Conservation (phyloP, 2,888 invertebrate genomes). For the Diarsia rubi region DNA sequence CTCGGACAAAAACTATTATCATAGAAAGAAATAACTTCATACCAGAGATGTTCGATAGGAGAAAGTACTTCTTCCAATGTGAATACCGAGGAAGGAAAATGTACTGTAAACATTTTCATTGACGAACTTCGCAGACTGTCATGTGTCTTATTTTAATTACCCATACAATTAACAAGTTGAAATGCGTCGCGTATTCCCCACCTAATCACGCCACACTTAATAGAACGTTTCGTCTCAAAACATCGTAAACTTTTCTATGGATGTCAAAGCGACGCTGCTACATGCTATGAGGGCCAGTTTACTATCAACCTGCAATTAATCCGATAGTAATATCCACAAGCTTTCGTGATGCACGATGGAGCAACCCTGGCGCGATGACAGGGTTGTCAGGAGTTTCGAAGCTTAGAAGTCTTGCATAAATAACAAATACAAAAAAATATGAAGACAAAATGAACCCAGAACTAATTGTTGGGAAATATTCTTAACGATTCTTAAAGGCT, state of each 20-base stretch:
- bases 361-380: not conserved
- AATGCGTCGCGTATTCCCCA: conserved; percentile 18
- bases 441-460: not conserved
- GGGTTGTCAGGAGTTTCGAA: conserved; percentile 4
- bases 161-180: conserved; percentile 14
- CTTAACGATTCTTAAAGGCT: not conserved
- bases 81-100: not conserved
- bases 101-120: not conserved
- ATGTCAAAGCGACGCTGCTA: conserved; percentile 30
- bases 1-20: conserved; percentile 35
- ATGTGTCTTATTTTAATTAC: conserved; percentile 2
- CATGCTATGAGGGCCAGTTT: conserved; percentile 21
- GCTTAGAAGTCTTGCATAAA: not conserved
- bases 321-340: conserved; percentile 49
- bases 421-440: not conserved
- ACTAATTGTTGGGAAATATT: not conserved
- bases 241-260: conserved; percentile 45
- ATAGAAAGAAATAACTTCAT: conserved; percentile 24
- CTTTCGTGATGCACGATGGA: conserved; percentile 37
- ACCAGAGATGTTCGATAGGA: conserved; percentile 1
- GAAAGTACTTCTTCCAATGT: not conserved
- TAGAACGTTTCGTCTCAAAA: conserved; percentile 21
- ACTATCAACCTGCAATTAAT: conserved; percentile 63
- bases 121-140: not conserved
- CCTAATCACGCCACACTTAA: conserved; percentile 25